These are phyloP conservation scores for Cordilura impudica DNA, from an alignment of 2,888 invertebrate genomes.

Conservation along the genomic window DNA sequence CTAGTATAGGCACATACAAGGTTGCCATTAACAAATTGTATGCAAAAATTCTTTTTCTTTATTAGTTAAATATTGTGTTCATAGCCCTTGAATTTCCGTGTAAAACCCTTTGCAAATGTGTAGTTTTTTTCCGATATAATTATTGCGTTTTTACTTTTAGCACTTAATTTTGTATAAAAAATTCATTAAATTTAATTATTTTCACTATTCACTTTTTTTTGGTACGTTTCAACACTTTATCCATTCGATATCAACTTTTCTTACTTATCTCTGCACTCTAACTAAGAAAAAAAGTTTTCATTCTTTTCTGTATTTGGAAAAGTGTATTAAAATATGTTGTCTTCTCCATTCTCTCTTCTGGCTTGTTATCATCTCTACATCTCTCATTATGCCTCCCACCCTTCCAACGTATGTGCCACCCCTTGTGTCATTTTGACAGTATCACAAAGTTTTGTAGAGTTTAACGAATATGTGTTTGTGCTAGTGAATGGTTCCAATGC, in stretches of 20 bases:
- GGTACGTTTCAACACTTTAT: constrained; percentile 32
- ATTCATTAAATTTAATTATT: not conserved
- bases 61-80: not conserved
- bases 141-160: not conserved
- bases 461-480: constrained; percentile 28
- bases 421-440: constrained; percentile 37
- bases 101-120: constrained; percentile 13
- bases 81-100: not conserved
- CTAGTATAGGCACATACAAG: constrained; percentile 30
- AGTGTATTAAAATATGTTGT: constrained; percentile 60
- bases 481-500: constrained; percentile 23
- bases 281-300: constrained; percentile 61
- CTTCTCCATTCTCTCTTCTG: constrained; percentile 38
- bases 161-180: not conserved
- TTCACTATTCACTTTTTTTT: constrained; percentile 28
- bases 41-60: not conserved
- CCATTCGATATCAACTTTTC: constrained; percentile 62
- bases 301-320: constrained; percentile 66
- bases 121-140: not conserved
- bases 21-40: constrained; percentile 47
- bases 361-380: constrained; percentile 48
- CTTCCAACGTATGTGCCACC: constrained; percentile 2
- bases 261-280: constrained; percentile 61
- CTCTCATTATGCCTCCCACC: constrained; percentile 28
- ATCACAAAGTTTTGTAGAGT: constrained; percentile 40